These are phyloP conservation scores for Hypomecis punctinalis DNA, from an alignment of 2,888 invertebrate genomes.

Conservation along the genomic window DNA sequence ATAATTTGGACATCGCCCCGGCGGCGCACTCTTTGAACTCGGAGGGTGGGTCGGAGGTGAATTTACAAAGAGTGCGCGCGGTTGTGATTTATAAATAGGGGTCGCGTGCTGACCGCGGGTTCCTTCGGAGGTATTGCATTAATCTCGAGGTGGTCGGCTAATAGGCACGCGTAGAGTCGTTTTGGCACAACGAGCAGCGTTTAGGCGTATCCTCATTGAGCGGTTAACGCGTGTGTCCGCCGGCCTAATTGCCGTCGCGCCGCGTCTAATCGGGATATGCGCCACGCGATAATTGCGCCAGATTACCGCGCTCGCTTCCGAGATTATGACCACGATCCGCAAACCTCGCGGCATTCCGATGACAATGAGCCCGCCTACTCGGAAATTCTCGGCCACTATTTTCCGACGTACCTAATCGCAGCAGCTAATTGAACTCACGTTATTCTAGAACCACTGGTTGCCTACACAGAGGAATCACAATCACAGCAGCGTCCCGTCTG, in stretches of 20 bases:
- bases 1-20: slow-evolving; percentile 84
- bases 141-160: slow-evolving; percentile 60
- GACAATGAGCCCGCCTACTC: slow-evolving; percentile 29
- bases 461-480: slow-evolving; percentile 27
- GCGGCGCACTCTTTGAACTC: slow-evolving; percentile 80
- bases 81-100: slow-evolving; percentile 80
- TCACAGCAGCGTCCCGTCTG: slow-evolving; percentile 46
- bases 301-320: slow-evolving; percentile 59
- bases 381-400: slow-evolving; percentile 23
- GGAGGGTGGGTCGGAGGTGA: slow-evolving; percentile 72
- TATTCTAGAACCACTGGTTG: slow-evolving; percentile 26
- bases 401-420: slow-evolving; percentile 17
- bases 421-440: slow-evolving; percentile 29
- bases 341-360: slow-evolving; percentile 36
- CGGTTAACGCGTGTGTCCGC: slow-evolving; percentile 83
- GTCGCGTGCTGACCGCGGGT: slow-evolving; percentile 65
- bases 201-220: slow-evolving; percentile 83
- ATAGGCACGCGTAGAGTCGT: slow-evolving; percentile 59
- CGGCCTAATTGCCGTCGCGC: slow-evolving; percentile 82
- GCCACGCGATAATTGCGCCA: slow-evolving; percentile 82
- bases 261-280: slow-evolving; percentile 83
- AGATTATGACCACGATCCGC: slow-evolving; percentile 39
- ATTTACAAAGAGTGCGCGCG: slow-evolving; percentile 74
- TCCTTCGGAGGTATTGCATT: slow-evolving; percentile 58
- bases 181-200: slow-evolving; percentile 74